A percentile compares a stretch with the other conserved stretches of the same genome.
These are phyloP conservation scores for Amblyopsis rosae DNA, from an alignment of 2,113 vertebrate genomes.

Conservation along the genomic window DNA sequence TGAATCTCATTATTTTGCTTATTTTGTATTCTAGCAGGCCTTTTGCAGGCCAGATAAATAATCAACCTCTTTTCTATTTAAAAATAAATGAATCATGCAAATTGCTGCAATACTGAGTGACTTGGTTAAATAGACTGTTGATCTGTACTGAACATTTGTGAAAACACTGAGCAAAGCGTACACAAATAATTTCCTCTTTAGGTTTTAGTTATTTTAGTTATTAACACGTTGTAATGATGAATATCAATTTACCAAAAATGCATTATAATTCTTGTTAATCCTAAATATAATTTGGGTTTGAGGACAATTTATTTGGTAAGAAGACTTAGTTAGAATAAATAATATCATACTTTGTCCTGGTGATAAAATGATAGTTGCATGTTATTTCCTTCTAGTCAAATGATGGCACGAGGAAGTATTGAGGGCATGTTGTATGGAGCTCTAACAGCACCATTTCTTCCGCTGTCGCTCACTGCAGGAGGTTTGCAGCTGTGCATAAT, in stretches of 20 bases:
- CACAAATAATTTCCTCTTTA: too few relatives aligned
- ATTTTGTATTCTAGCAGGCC: not conserved
- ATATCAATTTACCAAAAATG: not conserved
- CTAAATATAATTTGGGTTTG: not conserved
- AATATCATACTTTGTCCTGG: not conserved
- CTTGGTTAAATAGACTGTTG: not conserved
- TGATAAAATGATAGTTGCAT: not conserved
- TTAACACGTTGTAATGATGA: not conserved
- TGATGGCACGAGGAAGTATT: slow-evolving; percentile 27
- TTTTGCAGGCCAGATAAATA: not conserved
- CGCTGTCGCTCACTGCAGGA: slow-evolving; percentile 46
- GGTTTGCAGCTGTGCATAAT: slow-evolving; percentile 68
- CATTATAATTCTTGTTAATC: not conserved
- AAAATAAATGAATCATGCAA: too few relatives aligned
- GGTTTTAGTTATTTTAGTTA: too few relatives aligned
- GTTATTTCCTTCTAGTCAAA: not conserved
- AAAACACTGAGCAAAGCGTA: too few relatives aligned
- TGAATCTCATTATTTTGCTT: not conserved
- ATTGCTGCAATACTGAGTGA: too few relatives aligned
- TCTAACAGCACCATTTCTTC: slow-evolving; percentile 22
- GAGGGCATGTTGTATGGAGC: slow-evolving; percentile 12
- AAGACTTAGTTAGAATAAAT: not conserved
- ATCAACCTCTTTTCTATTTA: not conserved
- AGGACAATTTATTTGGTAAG: not conserved
- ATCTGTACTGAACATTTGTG: not conserved